Evolutionary conservation across 2,888 invertebrate species (phyloP).

Genomic region (Willowsia nigromaculata): DNA sequence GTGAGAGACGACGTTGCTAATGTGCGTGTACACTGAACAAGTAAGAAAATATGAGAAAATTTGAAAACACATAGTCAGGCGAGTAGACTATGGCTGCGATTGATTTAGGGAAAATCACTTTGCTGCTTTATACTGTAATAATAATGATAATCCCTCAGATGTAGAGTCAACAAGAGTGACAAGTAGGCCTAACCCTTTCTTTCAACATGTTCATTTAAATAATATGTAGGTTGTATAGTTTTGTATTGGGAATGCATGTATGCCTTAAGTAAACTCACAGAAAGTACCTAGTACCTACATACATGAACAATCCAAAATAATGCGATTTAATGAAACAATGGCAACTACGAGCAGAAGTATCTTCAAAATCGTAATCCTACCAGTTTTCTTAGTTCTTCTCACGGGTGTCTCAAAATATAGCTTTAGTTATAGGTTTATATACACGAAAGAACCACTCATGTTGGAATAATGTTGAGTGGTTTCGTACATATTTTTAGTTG

Average conservation of each 20-base stretch:
- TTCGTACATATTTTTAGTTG: not conserved
- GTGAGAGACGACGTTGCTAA: not conserved
- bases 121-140: not conserved
- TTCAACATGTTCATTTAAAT: no score
- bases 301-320: no score
- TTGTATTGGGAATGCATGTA: no score
- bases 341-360: not conserved
- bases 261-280: no score
- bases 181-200: not conserved
- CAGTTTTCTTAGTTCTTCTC: not conserved
- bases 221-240: no score
- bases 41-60: not conserved
- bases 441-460: no score
- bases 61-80: not conserved
- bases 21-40: not conserved
- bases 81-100: not conserved
- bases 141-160: not conserved
- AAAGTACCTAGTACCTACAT: no score
- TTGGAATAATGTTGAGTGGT: not conserved
- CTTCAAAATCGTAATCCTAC: not conserved
- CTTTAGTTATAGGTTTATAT: no score
- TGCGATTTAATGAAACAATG: no score
- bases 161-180: not conserved
- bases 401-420: not conserved
- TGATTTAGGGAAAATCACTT: conserved; percentile 6